Evolutionary conservation across 2,797 vertebrate genomes (phyloP), one percentile per base, ranked within the genome.

Genomic region (Peromyscus nudipes): DNA sequence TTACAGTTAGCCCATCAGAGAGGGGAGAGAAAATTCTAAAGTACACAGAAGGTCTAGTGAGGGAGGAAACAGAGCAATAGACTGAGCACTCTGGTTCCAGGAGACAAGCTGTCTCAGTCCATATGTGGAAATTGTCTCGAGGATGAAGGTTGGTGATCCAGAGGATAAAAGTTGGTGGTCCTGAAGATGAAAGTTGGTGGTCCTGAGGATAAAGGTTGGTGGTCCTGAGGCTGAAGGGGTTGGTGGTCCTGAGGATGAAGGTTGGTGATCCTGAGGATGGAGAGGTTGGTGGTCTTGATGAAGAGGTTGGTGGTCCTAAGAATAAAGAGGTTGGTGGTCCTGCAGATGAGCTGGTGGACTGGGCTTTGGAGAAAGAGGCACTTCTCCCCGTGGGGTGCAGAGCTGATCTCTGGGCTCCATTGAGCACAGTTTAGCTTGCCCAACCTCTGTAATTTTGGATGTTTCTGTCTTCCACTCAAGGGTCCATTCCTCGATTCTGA

Each of bases 11-110:
- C 52, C 31, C 21, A 4, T 7, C 23, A 9, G 76, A 49, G 46
- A 89, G 29, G n/a, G 12, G 62, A 86, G 65, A 64, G 43, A 64
- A 81, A 76, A 82, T 69, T 75, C 89, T 16, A 23, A 52, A 6
- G 9, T 0, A 1, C 21, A 6, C 17, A 9, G 37, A 73, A 23
- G 49, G 65, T n/a, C 64, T 23, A 21, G 0, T 0, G 0, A 37
- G 43, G 65, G 23, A 12, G 13, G 57, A 77, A 46, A 60, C 11
- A 43, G 3, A 8, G n/a, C 21, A 57, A 46, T n/a, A n/a, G 6
- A 6, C 27, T 21, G 79, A 64, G 79, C 1, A 2, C 13, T 21
- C 1, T 1, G 25, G 46, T 73, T 77, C 19, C 5, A 13, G 43
- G n/a, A 64, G 76, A 40, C 3, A 14, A 34, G 19, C 46, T 52